Conservation (phyloP, 2,113 vertebrate genomes). For the Zosterops pallidus region DNA sequence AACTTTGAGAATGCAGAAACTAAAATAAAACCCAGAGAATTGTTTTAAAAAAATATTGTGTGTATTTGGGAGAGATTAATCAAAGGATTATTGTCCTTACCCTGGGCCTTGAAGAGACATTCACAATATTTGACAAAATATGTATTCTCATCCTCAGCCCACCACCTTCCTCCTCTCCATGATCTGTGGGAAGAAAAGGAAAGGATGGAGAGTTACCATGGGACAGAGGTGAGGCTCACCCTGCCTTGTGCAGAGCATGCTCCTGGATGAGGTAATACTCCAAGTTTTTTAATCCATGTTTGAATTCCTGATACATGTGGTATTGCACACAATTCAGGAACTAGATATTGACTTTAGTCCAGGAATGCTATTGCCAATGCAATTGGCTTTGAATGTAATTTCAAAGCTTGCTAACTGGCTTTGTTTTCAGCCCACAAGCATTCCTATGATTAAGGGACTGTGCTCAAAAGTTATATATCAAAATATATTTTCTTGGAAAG, state of each 20-base stretch:
- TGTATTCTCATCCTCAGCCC: background rate
- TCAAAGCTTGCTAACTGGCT: background rate
- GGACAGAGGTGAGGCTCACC: fast-evolving
- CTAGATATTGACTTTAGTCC: background rate
- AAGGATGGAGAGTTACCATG: background rate
- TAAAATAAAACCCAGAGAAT: background rate
- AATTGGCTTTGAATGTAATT: background rate
- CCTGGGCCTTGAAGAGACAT: background rate
- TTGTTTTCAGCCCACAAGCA: background rate
- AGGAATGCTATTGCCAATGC: background rate
- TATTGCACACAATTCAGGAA: background rate
- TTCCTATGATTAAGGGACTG: background rate
- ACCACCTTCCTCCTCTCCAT: fast-evolving
- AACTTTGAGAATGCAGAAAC: background rate
- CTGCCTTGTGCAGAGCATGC: background rate
- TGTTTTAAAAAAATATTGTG: background rate
- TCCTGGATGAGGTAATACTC: background rate
- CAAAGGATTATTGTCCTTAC: background rate
- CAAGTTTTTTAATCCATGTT: background rate
- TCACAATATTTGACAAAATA: background rate
- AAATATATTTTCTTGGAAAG: background rate
- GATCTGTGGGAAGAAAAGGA: background rate
- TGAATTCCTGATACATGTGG: background rate
- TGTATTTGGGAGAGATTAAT: background rate
- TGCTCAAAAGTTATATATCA: background rate